Conservation (phyloP, 2,797 vertebrate genomes). For the Oreonectes daqikongensis region DNA sequence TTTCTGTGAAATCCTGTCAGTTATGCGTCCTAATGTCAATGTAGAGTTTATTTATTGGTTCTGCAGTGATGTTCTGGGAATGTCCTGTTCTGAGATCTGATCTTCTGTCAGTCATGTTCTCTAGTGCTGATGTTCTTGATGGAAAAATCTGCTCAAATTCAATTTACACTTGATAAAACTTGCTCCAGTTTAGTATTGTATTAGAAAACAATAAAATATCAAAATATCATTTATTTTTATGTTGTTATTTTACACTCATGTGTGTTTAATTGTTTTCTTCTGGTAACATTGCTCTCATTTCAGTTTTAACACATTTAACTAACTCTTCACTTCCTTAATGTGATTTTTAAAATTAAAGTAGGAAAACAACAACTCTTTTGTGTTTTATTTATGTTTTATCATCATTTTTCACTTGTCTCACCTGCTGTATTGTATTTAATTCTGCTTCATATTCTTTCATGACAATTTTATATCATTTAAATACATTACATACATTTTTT, state of each 20-base stretch:
- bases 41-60: background rate
- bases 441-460: no score
- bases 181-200: background rate
- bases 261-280: background rate
- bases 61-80: slow-evolving; percentile 9
- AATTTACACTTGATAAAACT: background rate
- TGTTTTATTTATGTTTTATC: no score
- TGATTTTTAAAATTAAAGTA: background rate
- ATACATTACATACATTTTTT: no score
- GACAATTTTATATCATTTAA: no score
- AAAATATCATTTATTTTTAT: no score
- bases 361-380: no score
- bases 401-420: no score
- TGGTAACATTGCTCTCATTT: background rate
- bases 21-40: background rate
- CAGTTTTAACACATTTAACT: no score
- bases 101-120: background rate
- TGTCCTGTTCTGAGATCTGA: background rate
- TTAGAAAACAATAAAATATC: background rate
- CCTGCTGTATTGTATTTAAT: no score
- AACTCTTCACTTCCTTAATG: background rate
- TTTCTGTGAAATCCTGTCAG: slow-evolving; percentile 9
- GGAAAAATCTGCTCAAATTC: background rate
- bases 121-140: background rate
- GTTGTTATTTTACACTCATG: no score